Base-by-base conservation (phyloP, 2,113 vertebrate genomes). In the Alligator mississippiensis region DNA sequence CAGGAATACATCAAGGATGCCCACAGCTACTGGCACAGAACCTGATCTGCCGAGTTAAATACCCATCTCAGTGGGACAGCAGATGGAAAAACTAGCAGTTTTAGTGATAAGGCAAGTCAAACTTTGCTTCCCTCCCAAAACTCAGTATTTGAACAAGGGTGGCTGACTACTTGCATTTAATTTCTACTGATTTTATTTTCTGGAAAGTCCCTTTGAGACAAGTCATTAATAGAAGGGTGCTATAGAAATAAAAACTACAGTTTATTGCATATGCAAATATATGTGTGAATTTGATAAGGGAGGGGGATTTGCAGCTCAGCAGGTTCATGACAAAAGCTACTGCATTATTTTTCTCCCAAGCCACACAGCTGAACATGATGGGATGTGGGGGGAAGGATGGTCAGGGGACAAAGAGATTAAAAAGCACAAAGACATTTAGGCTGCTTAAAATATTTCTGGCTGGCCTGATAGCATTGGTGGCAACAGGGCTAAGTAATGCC, bases 301-400 rank as follows among this genome's bases (percentile, higher is more conserved):
- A 91, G 94, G 92, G 94, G 95, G 87, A 95, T 97, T 96, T 97
- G 94, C 95, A 97, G 97, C 90, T 94, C 89, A 97, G 96, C 90
- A 95, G 91, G 96, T 97, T 97, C 96, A 97, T 76, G 88, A 94
- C 86, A 94, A 96, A 96, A 96, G 94, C 21, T 9, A 94, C 61
- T 87, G 72, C 84, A 82, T 75, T 0, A 5, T 80, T 62, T 82
- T 77, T 54, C 21, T 74, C 47, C 82, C 84, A 74, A 84, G 82
- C 70, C 77, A 60, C 47, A 66, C 91, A 95, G 95, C 92, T 94
- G 94, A 96, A 93, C 47, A 57, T 0, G 5, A 87, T 16, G 64
- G 60, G 61, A 85, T 58, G 22, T 0, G 80, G 80, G 28, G 77
- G 83, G 75, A 94, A 92, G 75, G 75, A 94, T 12, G 24, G 77